Evolutionary conservation across 2,113 vertebrate species (phyloP).

Genomic region (Circaetus gallicus): DNA sequence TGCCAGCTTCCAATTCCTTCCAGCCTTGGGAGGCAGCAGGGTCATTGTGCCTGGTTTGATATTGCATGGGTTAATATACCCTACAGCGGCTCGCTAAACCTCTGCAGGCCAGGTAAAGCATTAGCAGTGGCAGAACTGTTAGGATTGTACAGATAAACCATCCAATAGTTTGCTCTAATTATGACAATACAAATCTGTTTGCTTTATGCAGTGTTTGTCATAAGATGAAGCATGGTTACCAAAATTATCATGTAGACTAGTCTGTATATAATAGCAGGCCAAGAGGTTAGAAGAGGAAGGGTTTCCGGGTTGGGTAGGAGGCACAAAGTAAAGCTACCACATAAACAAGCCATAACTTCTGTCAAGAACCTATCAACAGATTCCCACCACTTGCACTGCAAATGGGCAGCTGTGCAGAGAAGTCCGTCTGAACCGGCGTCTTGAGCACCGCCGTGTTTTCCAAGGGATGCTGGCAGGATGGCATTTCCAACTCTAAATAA

Average conservation of each 20-base stretch:
- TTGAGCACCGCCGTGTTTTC: background rate
- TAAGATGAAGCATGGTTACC: constrained; percentile 49
- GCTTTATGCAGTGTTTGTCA: constrained; percentile 29
- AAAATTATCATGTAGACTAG: background rate
- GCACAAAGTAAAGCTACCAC: constrained; percentile 33
- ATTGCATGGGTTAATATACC: background rate
- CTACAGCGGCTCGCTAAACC: background rate
- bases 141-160: background rate
- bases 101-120: background rate
- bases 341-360: constrained; percentile 65
- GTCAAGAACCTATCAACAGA: constrained; percentile 51
- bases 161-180: constrained; percentile 18
- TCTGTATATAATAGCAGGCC: constrained; percentile 55
- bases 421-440: background rate
- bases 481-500: constrained; percentile 46
- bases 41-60: fast-evolving
- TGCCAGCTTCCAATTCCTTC: background rate
- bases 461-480: background rate
- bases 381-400: background rate
- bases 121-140: background rate
- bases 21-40: background rate
- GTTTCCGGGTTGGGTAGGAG: constrained; percentile 42
- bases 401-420: background rate
- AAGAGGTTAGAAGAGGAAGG: constrained; percentile 33
- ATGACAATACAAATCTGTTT: constrained; percentile 22